Conservation (phyloP, 2,888 invertebrate species). For the Ryuthela nishihirai region DNA sequence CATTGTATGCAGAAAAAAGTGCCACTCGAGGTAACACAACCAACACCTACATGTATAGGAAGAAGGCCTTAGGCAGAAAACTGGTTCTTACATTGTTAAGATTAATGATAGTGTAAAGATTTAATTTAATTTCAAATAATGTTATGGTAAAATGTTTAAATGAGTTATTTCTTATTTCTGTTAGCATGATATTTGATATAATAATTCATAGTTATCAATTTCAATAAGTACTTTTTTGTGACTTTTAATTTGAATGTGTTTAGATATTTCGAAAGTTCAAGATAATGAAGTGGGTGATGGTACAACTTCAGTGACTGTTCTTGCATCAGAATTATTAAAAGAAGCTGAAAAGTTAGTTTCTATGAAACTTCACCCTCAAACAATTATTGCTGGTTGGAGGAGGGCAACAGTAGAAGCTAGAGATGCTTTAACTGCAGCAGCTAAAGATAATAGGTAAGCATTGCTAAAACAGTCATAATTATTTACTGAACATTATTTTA, state of each 20-base stretch:
- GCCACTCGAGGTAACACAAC: no score
- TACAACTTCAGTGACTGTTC: slow-evolving; percentile 97
- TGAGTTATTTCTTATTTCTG: no score
- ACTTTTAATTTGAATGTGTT: slow-evolving; percentile 14
- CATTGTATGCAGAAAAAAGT: no score
- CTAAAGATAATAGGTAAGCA: slow-evolving; percentile 70
- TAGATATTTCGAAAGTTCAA: slow-evolving; percentile 94
- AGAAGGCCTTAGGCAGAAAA: no score
- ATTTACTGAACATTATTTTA: no score
- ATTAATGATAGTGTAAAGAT: no score
- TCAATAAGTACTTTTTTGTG: background rate
- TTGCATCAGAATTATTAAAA: slow-evolving; percentile 87
- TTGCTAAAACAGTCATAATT: no score
- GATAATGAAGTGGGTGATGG: slow-evolving; percentile 99
- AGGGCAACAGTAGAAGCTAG: slow-evolving; percentile 79
- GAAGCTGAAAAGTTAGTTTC: slow-evolving; percentile 93
- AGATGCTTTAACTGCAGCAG: slow-evolving; percentile 70
- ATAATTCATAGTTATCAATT: background rate
- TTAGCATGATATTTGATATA: slow-evolving; percentile 2
- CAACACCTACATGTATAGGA: no score
- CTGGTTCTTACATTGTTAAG: no score
- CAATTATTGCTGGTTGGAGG: slow-evolving; percentile 93
- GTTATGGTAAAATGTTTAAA: no score
- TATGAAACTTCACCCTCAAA: slow-evolving; percentile 96
- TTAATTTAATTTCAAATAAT: no score